Base-by-base conservation (phyloP, 2,888 invertebrate species). In the Phalera bucephala region DNA sequence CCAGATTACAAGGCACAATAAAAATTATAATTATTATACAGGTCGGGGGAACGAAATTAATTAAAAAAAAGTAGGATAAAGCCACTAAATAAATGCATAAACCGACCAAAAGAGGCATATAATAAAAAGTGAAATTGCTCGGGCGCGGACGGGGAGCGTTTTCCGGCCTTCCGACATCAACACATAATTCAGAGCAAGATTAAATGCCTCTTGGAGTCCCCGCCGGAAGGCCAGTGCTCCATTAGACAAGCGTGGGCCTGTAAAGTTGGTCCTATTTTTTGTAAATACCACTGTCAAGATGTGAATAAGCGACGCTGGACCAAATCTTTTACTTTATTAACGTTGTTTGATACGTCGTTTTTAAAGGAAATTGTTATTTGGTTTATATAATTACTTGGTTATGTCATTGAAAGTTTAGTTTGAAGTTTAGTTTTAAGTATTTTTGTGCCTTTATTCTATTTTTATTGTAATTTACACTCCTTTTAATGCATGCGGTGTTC, bases 171-270 rank as follows among this genome's bases (percentile, higher is more conserved):
- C 80, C 73, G 77, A 72, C 80, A 76, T 80, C 80, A 79, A 79
- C 85, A 85, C 87, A 88, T 86, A 86, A 86, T 80, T 87, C 81
- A 85, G 63, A 64, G 62, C 62, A 77, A 84, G 85, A 88, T 86
- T 86, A 85, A 87, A 86, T 85, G 83, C 83, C 81, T 74, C 78
- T 80, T 77, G 77, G 77, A 77, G 77, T 72, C 70, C 76, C 74
- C 62, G 60, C 73, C 75, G 86, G 83, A 86, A 80, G 75, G 70
- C 71, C 74, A 75, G 67, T 45, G 69, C 74, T 73, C 78, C 77
- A 81, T 86, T 83, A 84, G 77, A 78, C 73, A 71, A 65, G 65
- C 67, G 59, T 57, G 66, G 57, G 58, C 54, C 63, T 69, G 61
- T 66, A 65, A 71, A 69, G 62, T 73, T 66, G 62, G 52, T 56